Evolutionary conservation across 2,888 invertebrate species (phyloP), one percentile per base, ranked within the genome.

Genomic region (Metopia argyrocephala): DNA sequence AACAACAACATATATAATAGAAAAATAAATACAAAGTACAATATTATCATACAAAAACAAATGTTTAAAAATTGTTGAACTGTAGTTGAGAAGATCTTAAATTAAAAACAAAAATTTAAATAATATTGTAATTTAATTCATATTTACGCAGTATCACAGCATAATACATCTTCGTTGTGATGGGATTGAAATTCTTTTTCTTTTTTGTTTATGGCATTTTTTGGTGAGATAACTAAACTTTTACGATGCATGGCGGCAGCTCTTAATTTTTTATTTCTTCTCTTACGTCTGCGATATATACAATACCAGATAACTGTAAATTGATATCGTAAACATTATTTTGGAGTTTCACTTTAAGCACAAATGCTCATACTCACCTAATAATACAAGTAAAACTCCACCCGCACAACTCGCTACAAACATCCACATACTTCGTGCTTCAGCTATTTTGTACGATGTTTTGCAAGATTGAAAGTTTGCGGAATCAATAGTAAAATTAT

Each of bases 401-500:
- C 88, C 86, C n/a, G 84, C 48, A 50, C 87, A 87, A 57, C 86
- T 86, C 5, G 84, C 86, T 21, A 79, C 78, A 71, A 87, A 86
- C 3, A 88, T 79, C 89, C 90, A 89, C 52, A 86, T 68, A 66
- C 83, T 88, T 18, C 85, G 86, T 23, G 86, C 85, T 61, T 87
- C 86, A 2, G 87, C 89, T 80, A 84, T 71, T 76, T 86, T 82
- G 9, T 81, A 83, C 7, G 83, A 84, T 21, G 78, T 74, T 75
- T 86, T 84, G 73, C 89, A 89, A 56, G 83, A 81, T 18, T 84
- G 85, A 76, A 87, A 89, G 57, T 86, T 84, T 50, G 79, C 76
- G 79, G 89, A 86, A 57, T 87, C 85, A 25, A 89, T 84, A 27
- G 90, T 89, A 56, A 84, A 85, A 83, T 89, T 89, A 81, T 88